Percentiles rank a stretch among this genome's conserved stretches.
These are phyloP conservation scores for Euschistus heros DNA, from an alignment of 1,140 invertebrate genomes.

Conservation along the genomic window DNA sequence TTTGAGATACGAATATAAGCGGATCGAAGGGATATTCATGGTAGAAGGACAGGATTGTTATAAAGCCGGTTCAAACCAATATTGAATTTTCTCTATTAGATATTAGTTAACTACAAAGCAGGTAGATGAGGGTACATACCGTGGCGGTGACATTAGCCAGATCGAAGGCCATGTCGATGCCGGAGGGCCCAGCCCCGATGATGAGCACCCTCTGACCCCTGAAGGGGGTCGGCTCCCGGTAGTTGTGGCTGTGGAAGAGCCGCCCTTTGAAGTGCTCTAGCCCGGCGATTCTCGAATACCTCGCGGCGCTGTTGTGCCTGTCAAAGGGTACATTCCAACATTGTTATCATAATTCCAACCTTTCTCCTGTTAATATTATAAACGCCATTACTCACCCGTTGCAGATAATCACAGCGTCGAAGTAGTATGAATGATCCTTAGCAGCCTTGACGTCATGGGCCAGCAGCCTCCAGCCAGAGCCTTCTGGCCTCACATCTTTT, in stretches of 20 bases:
- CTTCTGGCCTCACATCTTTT: neutral
- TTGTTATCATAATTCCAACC: too few species aligned
- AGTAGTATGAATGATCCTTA: slow-evolving; percentile 32
- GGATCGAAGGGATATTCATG: too few species aligned
- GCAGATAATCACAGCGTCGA: slow-evolving; percentile 51
- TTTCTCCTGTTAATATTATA: neutral
- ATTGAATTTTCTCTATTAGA: too few species aligned
- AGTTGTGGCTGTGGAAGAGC: slow-evolving; percentile 73
- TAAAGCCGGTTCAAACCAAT: too few species aligned
- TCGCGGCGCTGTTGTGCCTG: neutral
- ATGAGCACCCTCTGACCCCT: slow-evolving; percentile 54
- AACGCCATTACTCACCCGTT: slow-evolving; percentile 41
- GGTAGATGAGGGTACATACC: neutral
- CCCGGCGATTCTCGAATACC: slow-evolving; percentile 33
- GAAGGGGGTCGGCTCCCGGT: slow-evolving; percentile 54
- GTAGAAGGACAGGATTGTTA: too few species aligned
- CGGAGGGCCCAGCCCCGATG: slow-evolving; percentile 74
- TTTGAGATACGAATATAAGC: too few species aligned
- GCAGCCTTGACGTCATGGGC: slow-evolving; percentile 36
- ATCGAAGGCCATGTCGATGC: slow-evolving; percentile 33
- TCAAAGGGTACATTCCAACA: neutral
- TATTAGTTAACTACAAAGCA: neutral
- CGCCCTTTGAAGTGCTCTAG: slow-evolving; percentile 52
- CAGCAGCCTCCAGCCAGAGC: neutral
- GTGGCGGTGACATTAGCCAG: neutral